A percentile compares a stretch with the other conserved stretches of the same genome.
Conservation (phyloP, 2,888 invertebrate genomes). For the Eilema sororculum region DNA sequence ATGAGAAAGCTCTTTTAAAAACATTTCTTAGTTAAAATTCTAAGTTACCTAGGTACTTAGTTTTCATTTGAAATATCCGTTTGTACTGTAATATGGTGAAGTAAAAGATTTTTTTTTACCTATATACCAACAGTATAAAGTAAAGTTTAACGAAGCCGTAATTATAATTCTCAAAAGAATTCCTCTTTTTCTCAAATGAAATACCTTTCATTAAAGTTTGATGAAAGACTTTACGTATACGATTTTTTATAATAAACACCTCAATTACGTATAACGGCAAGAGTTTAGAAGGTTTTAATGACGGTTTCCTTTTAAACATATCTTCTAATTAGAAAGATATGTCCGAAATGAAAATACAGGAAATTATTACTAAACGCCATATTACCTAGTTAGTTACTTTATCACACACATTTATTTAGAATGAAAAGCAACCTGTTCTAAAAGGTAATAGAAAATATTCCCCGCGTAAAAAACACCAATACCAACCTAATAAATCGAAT, state of each 20-base stretch:
- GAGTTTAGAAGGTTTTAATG: conserved; percentile 19
- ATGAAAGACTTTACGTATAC: conserved; percentile 58
- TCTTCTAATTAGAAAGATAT: background rate
- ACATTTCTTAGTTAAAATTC: conserved; percentile 24
- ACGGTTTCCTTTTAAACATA: conserved; percentile 9
- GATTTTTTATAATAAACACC: conserved; percentile 37
- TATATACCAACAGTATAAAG: conserved; percentile 66
- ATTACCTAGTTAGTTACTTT: too few relatives aligned
- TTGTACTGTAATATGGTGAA: conserved; percentile 70
- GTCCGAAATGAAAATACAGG: background rate
- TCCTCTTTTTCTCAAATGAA: conserved; percentile 71
- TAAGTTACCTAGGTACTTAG: conserved; percentile 12
- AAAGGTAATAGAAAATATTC: too few relatives aligned
- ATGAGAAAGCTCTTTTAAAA: conserved; percentile 19
- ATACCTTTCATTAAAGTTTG: conserved; percentile 72
- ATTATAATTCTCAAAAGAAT: conserved; percentile 78
- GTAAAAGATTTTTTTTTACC: conserved; percentile 73
- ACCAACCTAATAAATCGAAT: background rate
- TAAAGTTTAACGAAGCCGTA: conserved; percentile 79
- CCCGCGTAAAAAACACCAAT: background rate
- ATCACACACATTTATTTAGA: too few relatives aligned
- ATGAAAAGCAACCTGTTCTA: too few relatives aligned
- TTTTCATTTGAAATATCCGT: conserved; percentile 59
- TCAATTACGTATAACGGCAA: conserved; percentile 30
- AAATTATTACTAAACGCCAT: too few relatives aligned